phyloP scores from a whole-genome alignment of 2,113 vertebrate genomes.

The Aphyosemion australe region DNA sequence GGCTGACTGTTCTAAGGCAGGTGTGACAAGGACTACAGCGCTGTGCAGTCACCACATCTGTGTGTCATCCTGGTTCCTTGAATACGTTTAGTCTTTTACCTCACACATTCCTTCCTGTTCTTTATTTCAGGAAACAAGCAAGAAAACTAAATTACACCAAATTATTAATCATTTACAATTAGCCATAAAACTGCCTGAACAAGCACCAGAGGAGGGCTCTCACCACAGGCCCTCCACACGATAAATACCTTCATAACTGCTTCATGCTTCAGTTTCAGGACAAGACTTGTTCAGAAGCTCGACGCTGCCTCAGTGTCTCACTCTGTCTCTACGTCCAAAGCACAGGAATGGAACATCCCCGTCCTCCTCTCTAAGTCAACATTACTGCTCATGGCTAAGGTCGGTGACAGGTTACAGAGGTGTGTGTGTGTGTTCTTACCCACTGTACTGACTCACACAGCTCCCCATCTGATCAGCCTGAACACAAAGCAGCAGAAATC shows the following conservation, averaged over 20 bases:
- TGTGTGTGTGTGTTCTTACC: conserved; percentile 79
- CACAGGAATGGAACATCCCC: background rate
- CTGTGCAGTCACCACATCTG: too few relatives aligned
- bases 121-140: background rate
- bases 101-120: background rate
- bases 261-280: conserved; percentile 66
- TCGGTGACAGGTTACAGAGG: conserved; percentile 20
- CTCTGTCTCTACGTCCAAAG: conserved; percentile 2
- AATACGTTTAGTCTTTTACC: too few relatives aligned
- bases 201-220: conserved; percentile 23
- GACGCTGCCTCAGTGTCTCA: conserved; percentile 7
- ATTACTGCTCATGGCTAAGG: background rate
- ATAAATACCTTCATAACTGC: conserved; percentile 64
- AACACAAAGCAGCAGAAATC: conserved; percentile 38
- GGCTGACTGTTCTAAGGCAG: too few relatives aligned
- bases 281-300: conserved; percentile 65
- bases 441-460: conserved; percentile 90
- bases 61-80: too few relatives aligned
- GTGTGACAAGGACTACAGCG: too few relatives aligned
- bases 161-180: background rate
- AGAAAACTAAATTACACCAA: background rate
- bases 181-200: conserved; percentile 7
- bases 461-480: conserved; percentile 84
- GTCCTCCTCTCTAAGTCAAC: conserved; percentile 32
- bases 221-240: too few relatives aligned